Conservation (phyloP, 1,140 invertebrate genomes). For the Ladona fulva region DNA sequence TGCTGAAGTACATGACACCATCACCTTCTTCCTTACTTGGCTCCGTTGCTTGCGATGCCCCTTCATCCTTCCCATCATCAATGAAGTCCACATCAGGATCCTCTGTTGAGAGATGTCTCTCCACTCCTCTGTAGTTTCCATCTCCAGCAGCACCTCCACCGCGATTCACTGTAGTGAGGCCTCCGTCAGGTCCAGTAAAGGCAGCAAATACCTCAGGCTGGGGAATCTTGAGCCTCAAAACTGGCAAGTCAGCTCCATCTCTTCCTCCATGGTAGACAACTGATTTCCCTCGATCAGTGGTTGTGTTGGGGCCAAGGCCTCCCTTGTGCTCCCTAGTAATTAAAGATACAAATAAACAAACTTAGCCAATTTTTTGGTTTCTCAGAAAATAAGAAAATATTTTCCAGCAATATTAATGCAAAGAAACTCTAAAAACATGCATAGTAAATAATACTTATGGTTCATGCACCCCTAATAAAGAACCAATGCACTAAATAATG, state of each 20-base stretch:
- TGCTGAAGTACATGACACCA: slow-evolving; percentile 18
- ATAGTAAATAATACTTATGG: too few relatives aligned
- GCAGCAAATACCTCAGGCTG: slow-evolving; percentile 47
- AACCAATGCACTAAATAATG: too few relatives aligned
- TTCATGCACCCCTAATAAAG: too few relatives aligned
- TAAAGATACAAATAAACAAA: too few relatives aligned
- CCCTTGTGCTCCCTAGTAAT: slow-evolving; percentile 33
- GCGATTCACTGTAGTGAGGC: slow-evolving; percentile 60
- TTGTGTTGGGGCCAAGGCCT: slow-evolving; percentile 20
- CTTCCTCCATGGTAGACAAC: slow-evolving; percentile 53
- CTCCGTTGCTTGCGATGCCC: background rate
- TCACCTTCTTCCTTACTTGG: slow-evolving; percentile 26
- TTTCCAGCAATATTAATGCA: too few relatives aligned
- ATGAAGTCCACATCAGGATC: slow-evolving; percentile 68
- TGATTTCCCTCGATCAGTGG: slow-evolving; percentile 37
- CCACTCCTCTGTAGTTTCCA: background rate
- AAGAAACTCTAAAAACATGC: too few relatives aligned
- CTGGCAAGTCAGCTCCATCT: slow-evolving; percentile 51
- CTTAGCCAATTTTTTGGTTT: too few relatives aligned
- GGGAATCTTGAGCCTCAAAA: slow-evolving; percentile 38
- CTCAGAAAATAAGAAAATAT: too few relatives aligned
- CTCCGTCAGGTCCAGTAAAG: slow-evolving; percentile 66
- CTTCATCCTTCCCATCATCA: slow-evolving; percentile 35
- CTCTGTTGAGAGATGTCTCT: slow-evolving; percentile 49
- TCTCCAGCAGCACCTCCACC: slow-evolving; percentile 25